Conservation (phyloP, 2,113 vertebrate species). For the Gulo gulo region DNA sequence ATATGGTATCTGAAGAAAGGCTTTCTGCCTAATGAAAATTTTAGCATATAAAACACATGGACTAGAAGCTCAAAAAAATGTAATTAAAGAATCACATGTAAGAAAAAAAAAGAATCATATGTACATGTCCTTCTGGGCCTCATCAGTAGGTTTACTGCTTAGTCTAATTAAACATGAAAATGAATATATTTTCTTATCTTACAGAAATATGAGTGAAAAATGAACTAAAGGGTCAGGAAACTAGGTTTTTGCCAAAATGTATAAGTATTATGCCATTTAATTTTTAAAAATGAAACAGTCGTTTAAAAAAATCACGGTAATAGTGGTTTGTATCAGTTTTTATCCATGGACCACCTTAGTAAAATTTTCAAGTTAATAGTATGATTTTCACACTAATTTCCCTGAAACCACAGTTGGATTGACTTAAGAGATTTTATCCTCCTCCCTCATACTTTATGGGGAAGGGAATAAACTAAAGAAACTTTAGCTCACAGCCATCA, state of each 20-base stretch:
- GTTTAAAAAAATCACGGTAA: not conserved
- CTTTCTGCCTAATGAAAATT: not conserved
- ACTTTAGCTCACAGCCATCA: not conserved
- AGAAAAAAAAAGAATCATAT: not conserved
- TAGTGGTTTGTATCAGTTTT: not conserved
- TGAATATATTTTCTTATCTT: not conserved
- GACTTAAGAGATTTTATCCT: not conserved
- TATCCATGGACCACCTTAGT: not conserved
- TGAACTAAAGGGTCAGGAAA: not conserved
- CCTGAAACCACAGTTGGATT: not conserved
- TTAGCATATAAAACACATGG: not conserved
- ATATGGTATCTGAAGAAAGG: not conserved
- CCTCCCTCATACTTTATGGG: not conserved
- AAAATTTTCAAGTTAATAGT: not conserved
- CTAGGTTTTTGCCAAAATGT: not conserved
- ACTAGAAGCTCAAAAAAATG: not conserved
- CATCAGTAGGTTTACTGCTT: not conserved
- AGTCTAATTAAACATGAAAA: not conserved
- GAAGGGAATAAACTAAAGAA: not conserved
- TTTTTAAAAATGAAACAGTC: not conserved
- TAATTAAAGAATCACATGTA: not conserved
- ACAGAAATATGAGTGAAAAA: not conserved
- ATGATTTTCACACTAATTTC: not conserved
- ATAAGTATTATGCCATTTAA: not conserved
- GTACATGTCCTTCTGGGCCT: not conserved